Evolutionary conservation across 2,888 invertebrate genomes (phyloP).

Genomic region (Masnerella sp.): DNA sequence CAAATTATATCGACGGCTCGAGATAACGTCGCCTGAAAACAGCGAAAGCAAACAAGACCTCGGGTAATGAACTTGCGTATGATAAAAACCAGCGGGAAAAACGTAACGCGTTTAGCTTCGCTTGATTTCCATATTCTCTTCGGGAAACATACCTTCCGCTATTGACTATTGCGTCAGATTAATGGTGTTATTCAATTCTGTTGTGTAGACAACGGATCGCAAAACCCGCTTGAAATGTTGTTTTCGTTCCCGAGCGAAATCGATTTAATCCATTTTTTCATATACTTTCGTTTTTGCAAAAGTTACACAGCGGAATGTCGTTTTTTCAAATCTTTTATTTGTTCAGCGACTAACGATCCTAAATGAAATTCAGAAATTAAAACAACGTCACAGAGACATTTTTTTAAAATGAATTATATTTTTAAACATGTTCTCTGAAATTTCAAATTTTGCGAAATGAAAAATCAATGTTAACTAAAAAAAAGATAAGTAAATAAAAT

Average conservation of each 20-base stretch:
- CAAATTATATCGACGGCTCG: slow-evolving; percentile 49
- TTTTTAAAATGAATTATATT: too few relatives aligned
- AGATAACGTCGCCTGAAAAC: slow-evolving; percentile 36
- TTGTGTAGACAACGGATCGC: slow-evolving; percentile 14
- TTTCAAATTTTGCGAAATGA: too few relatives aligned
- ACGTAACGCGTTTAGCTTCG: slow-evolving; percentile 36
- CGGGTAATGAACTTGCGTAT: slow-evolving; percentile 42
- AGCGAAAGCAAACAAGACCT: slow-evolving; percentile 34
- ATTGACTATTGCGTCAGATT: slow-evolving; percentile 44
- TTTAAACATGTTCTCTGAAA: too few relatives aligned
- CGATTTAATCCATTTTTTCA: slow-evolving; percentile 2
- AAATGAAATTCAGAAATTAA: too few relatives aligned
- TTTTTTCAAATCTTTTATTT: too few relatives aligned
- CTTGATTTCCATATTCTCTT: slow-evolving; percentile 47
- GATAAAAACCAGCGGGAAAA: slow-evolving; percentile 24
- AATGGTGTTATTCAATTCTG: slow-evolving; percentile 42
- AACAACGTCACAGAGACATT: too few relatives aligned
- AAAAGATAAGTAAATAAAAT: too few relatives aligned
- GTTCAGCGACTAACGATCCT: too few relatives aligned
- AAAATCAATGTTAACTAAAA: too few relatives aligned
- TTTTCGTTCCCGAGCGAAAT: not conserved
- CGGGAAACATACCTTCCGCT: slow-evolving; percentile 26
- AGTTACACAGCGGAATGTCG: too few relatives aligned
- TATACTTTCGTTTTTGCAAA: too few relatives aligned
- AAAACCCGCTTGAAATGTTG: slow-evolving; percentile 1